These are phyloP conservation scores for Eurois occulta DNA, from an alignment of 2,888 invertebrate species.

Conservation along the genomic window DNA sequence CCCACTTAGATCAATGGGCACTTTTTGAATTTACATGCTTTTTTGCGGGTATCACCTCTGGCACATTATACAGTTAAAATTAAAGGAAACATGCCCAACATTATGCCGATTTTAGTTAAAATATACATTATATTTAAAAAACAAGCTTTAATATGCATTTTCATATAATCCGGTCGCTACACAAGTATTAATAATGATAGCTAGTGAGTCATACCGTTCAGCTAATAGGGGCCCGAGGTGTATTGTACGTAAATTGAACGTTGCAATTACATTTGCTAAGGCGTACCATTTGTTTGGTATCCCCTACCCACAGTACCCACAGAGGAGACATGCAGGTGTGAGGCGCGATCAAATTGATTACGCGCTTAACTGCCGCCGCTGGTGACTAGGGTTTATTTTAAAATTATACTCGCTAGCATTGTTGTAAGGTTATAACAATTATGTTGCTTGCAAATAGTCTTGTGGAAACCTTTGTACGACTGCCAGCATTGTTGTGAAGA, in stretches of 20 bases:
- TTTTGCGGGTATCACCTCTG: not conserved
- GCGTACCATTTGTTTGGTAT: conserved; percentile 60
- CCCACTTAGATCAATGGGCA: not conserved
- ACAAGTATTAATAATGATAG: conserved; percentile 47
- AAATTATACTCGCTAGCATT: conserved; percentile 38
- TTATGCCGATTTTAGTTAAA: not conserved
- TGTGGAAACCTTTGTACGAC: conserved; percentile 21
- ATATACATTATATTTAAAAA: not conserved
- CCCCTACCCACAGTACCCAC: conserved; percentile 40
- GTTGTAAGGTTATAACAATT: conserved; percentile 31
- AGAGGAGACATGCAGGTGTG: conserved; percentile 62
- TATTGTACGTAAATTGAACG: conserved; percentile 63
- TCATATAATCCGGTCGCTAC: not conserved
- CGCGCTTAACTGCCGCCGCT: conserved; percentile 42
- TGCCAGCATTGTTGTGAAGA: conserved; percentile 21
- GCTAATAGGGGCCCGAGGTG: conserved; percentile 59
- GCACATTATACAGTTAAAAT: not conserved
- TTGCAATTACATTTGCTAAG: conserved; percentile 62
- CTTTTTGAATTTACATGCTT: not conserved
- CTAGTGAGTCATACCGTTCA: conserved; percentile 59
- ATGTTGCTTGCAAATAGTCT: conserved; percentile 19
- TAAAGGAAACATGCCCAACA: not conserved
- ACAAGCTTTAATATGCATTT: not conserved
- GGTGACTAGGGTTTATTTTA: conserved; percentile 41
- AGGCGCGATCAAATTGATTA: conserved; percentile 64